Evolutionary conservation across 2,888 invertebrate species (phyloP), one percentile per base, ranked within the genome.

Genomic region (Coenonympha arcania): DNA sequence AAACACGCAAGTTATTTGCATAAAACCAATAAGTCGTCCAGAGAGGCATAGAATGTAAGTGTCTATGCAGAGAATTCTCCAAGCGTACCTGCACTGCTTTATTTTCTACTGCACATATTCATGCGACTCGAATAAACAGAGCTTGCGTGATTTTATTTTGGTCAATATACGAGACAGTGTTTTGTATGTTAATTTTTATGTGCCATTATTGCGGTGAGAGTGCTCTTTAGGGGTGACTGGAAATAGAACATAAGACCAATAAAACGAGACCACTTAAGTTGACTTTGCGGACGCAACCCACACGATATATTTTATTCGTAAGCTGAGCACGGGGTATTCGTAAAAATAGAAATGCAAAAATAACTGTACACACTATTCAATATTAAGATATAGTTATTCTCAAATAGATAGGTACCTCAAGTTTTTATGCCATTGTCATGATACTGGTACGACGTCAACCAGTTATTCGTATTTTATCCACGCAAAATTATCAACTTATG

Each of bases 1-100:
- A 65, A 65, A 65, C 63, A 63, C 50, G 63, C 61, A 46, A 59
- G 42, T 50, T 51, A 54, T 48, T 46, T 55, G 55, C 58, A 58
- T 56, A 57, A 61, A 59, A 52, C 54, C 54, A 55, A 53, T 55
- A 55, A 53, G 45, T 55, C 46, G 48, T 54, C 48, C 46, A 50
- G 44, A 50, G 44, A 53, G 43, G 51, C 46, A 54, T 49, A 55
- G 53, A 60, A 57, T 60, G 54, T 53, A 48, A 49, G 44, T 26
- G 43, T 45, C 45, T 53, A 48, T 39, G 47, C 42, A 44, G 36
- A 43, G 43, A 41, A 48, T 39, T 26, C 46, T 46, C 36, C 22
- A 37, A 20, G 42, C 24, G 39, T 15, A 52, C 44, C 20, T n/a
- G n/a, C n/a, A 31, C 11, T 51, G 36, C 11, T 45, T 47, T 52